Evolutionary conservation across 2,888 invertebrate genomes (phyloP).

Genomic region (Macrosiphum euphorbiae): DNA sequence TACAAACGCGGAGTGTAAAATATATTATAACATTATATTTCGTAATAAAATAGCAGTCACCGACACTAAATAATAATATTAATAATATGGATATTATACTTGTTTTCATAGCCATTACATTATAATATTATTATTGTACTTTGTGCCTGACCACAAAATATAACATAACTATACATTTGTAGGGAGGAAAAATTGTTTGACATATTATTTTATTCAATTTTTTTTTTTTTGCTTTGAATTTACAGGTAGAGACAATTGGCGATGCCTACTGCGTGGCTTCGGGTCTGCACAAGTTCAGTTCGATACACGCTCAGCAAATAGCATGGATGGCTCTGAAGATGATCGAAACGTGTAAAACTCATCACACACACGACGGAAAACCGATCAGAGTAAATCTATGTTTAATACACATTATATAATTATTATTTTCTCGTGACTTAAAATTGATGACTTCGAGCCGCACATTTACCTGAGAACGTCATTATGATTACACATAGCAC

Average conservation of each 20-base stretch:
- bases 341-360: conserved; percentile 90
- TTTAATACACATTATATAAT: neutral
- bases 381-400: conserved; percentile 81
- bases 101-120: neutral
- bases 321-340: conserved; percentile 97
- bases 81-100: neutral
- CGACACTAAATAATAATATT: neutral
- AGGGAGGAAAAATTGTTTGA: neutral
- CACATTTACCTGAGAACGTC: neutral
- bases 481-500: neutral
- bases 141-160: neutral
- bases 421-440: neutral
- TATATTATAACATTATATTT: too few relatives aligned
- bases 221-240: neutral
- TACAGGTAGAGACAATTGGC: conserved; percentile 93
- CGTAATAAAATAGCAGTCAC: neutral
- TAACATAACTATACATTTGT: neutral
- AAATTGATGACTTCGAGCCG: neutral
- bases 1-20: neutral
- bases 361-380: conserved; percentile 91
- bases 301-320: conserved; percentile 92
- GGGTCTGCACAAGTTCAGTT: conserved; percentile 87
- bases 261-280: conserved; percentile 97
- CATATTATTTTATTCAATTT: neutral
- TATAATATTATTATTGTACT: neutral